Evolutionary conservation across 1,140 invertebrate species (phyloP), one percentile per base, ranked within the genome.

Genomic region (Sinonovacula constricta): DNA sequence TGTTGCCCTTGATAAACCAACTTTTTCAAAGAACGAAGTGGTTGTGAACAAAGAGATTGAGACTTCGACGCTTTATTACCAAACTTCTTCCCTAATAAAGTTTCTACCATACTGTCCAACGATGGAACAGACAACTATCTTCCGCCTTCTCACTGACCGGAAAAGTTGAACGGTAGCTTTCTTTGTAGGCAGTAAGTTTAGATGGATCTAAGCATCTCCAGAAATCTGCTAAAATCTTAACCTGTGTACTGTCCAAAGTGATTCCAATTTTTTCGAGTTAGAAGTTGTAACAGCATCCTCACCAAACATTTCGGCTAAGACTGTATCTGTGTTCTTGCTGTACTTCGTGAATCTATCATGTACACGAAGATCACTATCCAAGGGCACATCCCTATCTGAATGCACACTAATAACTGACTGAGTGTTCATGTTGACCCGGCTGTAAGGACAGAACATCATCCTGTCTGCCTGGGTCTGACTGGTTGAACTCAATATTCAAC

Each of bases 1-100:
- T 59, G 56, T 28, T 71, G 68, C 3, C 68, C 68, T 59, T 71
- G 68, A n/a, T 57, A 71, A 3, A 56, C 68, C 2, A 59, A 3
- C 24, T 71, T 71, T 34, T 39, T 71, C 3, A 3, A 15, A 4
- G 33, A 33, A n/a, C n/a, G n/a, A n/a, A n/a, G n/a, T n/a, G n/a
- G n/a, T n/a, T n/a, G n/a, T n/a, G n/a, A n/a, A n/a, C n/a, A n/a
- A n/a, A n/a, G n/a, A n/a, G n/a, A n/a, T n/a, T n/a, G n/a, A n/a
- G n/a, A n/a, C n/a, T n/a, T n/a, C n/a, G n/a, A n/a, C n/a, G n/a
- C n/a, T n/a, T n/a, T n/a, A n/a, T n/a, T n/a, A n/a, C n/a, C n/a
- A n/a, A n/a, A 39, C 28, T 26, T 59, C 24, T 71, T 71, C 7
- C 24, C 10, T 39, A 71, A 34, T 22, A 69, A 18, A 57, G 14